A percentile compares a stretch with the other conserved stretches of the same genome.
Conservation (phyloP, 1,140 invertebrate genomes). For the Andrena cerasifolii region DNA sequence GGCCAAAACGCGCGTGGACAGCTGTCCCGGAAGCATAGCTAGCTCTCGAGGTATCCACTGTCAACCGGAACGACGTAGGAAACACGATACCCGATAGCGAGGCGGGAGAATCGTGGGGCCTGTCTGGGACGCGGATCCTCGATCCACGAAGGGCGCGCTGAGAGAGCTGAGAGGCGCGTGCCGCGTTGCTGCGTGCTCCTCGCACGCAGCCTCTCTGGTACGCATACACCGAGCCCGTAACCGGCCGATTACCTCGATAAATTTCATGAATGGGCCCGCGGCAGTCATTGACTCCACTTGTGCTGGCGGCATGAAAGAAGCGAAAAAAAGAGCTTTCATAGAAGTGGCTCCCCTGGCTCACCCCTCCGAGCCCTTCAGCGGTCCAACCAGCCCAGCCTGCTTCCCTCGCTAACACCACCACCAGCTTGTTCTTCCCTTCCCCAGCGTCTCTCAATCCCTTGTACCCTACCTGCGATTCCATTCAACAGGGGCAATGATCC, state of each 20-base stretch:
- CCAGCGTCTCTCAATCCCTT: conserved; percentile 17
- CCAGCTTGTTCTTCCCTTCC: conserved; percentile 7
- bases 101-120: conserved; percentile 6
- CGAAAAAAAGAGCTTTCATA: conserved; percentile 37
- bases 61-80: background rate
- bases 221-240: conserved; percentile 49
- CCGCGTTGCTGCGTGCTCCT: conserved; percentile 16
- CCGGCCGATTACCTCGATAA: conserved; percentile 66
- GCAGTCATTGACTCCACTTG: conserved; percentile 66
- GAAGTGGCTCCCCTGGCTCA: conserved; percentile 7
- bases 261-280: conserved; percentile 67
- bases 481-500: too few species aligned
- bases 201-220: conserved; percentile 7
- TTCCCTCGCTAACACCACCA: conserved; percentile 6
- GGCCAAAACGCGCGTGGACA: conserved; percentile 12
- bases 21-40: conserved; percentile 9
- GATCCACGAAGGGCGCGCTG: background rate
- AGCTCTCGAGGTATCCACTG: conserved; percentile 4
- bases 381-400: conserved; percentile 9
- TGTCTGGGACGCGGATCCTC: background rate
- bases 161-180: conserved; percentile 1
- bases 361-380: background rate
- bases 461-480: background rate
- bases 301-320: conserved; percentile 48
- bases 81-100: conserved; percentile 17